A percentile compares a stretch with the other conserved stretches of the same genome.
phyloP scores from a whole-genome alignment of 2,888 invertebrate genomes.

The Heteromyza rotundicornis region DNA sequence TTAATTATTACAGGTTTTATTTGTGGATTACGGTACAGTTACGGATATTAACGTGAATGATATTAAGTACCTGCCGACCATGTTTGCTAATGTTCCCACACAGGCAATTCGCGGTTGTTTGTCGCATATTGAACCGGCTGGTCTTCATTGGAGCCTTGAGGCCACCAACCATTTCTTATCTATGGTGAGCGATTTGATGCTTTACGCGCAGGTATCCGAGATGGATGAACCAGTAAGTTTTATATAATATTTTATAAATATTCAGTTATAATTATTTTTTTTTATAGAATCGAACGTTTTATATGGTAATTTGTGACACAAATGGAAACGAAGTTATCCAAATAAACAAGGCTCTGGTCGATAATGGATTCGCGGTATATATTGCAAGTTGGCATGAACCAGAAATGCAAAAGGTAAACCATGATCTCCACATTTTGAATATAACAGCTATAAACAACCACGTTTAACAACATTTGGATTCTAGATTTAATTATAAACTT shows the following conservation, averaged over 20 bases:
- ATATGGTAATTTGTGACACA: constrained; percentile 50
- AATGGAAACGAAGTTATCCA: constrained; percentile 35
- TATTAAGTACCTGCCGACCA: constrained; percentile 44
- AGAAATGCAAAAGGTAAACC: constrained; percentile 35
- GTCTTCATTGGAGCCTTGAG: constrained; percentile 42
- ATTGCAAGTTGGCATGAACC: constrained; percentile 39
- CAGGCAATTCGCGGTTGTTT: constrained; percentile 49
- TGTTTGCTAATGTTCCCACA: constrained; percentile 45
- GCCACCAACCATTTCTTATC: constrained; percentile 44
- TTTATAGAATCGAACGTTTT: constrained; percentile 40
- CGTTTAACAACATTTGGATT: neutral
- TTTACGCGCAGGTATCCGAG: constrained; percentile 47
- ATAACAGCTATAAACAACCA: too few relatives aligned
- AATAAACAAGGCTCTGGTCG: constrained; percentile 40
- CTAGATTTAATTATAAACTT: too few relatives aligned
- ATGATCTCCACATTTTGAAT: neutral
- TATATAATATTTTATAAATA: neutral
- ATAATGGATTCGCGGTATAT: constrained; percentile 38
- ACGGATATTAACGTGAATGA: constrained; percentile 38
- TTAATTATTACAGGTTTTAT: constrained; percentile 38
- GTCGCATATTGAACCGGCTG: constrained; percentile 46
- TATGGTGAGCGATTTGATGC: constrained; percentile 38
- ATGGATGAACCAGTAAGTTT: constrained; percentile 40
- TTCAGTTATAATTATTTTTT: constrained; percentile 5
- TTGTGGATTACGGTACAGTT: constrained; percentile 53